Conservation (phyloP, 2,113 vertebrate genomes). For the Motacilla alba region DNA sequence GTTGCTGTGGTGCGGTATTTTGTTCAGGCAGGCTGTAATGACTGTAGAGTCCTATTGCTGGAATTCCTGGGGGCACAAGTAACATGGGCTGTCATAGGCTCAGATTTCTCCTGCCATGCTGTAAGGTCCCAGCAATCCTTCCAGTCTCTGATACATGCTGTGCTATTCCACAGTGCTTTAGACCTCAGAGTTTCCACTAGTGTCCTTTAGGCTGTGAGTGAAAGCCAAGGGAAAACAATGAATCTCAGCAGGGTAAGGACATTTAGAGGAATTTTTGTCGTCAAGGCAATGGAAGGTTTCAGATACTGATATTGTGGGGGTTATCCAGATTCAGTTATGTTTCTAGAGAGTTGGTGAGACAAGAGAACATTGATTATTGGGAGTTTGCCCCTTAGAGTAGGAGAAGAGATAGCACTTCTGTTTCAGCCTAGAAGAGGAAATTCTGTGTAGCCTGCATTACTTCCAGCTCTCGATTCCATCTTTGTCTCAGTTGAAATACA, state of each 20-base stretch:
- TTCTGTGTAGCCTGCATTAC: background rate
- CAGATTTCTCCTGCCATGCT: background rate
- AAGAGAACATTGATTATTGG: background rate
- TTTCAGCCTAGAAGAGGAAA: background rate
- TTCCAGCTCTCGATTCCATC: background rate
- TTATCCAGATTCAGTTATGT: background rate
- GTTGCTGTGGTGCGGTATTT: background rate
- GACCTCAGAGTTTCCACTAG: background rate
- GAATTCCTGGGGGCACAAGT: background rate
- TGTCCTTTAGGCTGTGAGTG: background rate
- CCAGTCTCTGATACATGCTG: background rate
- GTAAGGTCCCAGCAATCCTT: background rate
- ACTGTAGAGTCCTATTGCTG: background rate
- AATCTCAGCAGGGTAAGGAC: background rate
- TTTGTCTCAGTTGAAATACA: constrained; percentile 85
- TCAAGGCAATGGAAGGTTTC: background rate
- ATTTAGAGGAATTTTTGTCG: background rate
- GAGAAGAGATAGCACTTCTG: background rate
- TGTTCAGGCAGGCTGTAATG: background rate
- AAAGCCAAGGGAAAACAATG: background rate
- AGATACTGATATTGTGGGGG: background rate
- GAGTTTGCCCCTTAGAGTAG: background rate
- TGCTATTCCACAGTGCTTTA: background rate
- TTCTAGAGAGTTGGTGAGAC: background rate
- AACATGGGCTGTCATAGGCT: background rate